Percentiles rank a stretch among this genome's conserved stretches.
phyloP scores from a whole-genome alignment of 2,797 vertebrate genomes.

The Melanogrammus aeglefinus region DNA sequence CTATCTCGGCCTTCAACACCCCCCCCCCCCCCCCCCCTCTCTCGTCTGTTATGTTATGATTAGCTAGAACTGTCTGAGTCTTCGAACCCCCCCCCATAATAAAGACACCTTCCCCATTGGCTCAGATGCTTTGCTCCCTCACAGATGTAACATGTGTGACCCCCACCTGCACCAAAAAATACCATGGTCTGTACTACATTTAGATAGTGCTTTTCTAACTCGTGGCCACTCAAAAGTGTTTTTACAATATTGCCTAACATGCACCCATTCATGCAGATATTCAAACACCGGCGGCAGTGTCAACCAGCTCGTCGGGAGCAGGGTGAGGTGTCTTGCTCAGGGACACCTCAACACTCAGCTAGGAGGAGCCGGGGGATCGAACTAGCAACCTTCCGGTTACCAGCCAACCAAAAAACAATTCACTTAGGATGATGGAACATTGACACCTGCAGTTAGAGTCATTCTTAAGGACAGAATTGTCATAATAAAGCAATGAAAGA shows the following conservation, averaged over 20 bases:
- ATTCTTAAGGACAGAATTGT: not conserved
- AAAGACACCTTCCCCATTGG: not conserved
- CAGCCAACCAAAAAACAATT: not conserved
- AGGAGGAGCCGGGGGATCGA: too few species aligned
- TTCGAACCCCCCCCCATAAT: constrained; percentile 2
- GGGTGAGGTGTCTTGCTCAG: too few species aligned
- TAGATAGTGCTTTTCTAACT: too few species aligned
- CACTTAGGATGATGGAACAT: not conserved
- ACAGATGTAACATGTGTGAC: not conserved
- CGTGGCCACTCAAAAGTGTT: too few species aligned
- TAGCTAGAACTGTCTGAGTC: constrained; percentile 44
- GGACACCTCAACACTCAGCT: too few species aligned
- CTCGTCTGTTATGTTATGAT: constrained; percentile 33
- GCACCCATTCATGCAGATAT: too few species aligned
- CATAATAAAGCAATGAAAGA: not conserved
- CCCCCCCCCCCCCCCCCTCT: not conserved
- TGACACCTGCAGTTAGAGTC: not conserved
- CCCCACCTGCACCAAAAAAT: not conserved
- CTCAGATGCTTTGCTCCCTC: not conserved
- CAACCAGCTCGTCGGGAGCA: too few species aligned
- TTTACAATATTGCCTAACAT: too few species aligned
- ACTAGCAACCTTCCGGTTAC: too few species aligned
- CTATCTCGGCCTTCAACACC: not conserved
- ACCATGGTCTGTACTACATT: not conserved
- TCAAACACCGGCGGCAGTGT: too few species aligned